Evolutionary conservation across 1,140 invertebrate species (phyloP), one percentile per base, ranked within the genome.

Genomic region (Drosophila pandora): DNA sequence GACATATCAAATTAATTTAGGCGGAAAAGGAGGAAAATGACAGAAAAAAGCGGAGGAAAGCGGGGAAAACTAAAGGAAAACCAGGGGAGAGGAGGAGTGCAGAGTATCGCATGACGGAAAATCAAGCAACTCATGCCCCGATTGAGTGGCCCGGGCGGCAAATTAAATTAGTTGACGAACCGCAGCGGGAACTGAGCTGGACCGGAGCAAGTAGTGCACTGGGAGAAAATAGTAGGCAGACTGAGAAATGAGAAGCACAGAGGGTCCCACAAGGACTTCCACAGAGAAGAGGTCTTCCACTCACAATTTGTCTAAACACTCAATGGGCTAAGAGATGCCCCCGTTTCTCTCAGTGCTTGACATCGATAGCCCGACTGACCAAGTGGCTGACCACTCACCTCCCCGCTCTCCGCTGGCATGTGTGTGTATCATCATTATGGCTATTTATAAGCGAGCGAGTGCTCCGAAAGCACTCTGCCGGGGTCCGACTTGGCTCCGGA

Each of bases 71-170:
- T 58, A 62, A 47, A n/a, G 43, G 10, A n/a, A 21, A 58, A 22
- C 10, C 32, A 6, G 34, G 21, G 37, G 39, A 17, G 37, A 22
- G 60, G 61, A 6, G 1, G 25, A 28, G 25, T 5, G 6, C 25
- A 28, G 68, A 81, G 82, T 85, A 85, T 85, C 82, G 82, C 82
- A 85, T 85, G 78, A 85, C 82, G 64, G 69, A 65, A 71, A 87
- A 85, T 84, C 80, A 79, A 85, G 78, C 69, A 87, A 75, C 73
- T 85, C 77, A 84, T 83, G 70, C 70, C 48, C 59, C 71, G 62
- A 84, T 72, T 84, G 80, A 77, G 69, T 72, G 74, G 58, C 67
- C 63, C 56, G 34, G 30, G 54, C 77, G 70, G 61, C 73, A 85
- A 85, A 85, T 85, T 77, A 65, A 85, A 85, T 85, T 85, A 85